Conservation (phyloP, 2,888 invertebrate genomes). For the Rhagium mordax region DNA sequence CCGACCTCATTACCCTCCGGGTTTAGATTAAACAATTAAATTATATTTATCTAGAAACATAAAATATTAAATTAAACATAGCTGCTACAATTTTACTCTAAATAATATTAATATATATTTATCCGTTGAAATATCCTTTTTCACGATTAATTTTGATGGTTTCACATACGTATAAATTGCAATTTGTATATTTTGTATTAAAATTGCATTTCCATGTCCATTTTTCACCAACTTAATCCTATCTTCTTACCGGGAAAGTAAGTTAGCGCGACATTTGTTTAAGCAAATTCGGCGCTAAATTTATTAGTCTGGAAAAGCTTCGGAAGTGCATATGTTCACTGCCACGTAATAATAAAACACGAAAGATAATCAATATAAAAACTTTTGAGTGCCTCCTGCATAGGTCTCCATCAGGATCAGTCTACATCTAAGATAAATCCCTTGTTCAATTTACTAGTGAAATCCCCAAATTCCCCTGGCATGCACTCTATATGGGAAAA, state of each 20-base stretch:
- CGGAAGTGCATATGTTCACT: slow-evolving; percentile 11
- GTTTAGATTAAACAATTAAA: no score
- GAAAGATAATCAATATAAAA: slow-evolving; percentile 36
- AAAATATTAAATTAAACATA: no score
- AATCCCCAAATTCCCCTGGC: slow-evolving; percentile 64
- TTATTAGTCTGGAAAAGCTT: slow-evolving; percentile 22
- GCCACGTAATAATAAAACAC: slow-evolving; percentile 29
- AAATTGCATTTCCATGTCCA: no score
- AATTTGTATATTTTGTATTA: no score
- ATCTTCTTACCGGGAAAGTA: background rate
- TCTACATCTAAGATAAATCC: slow-evolving; percentile 61
- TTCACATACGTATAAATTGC: no score
- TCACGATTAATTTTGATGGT: no score
- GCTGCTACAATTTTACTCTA: no score
- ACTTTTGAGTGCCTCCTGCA: slow-evolving; percentile 47
- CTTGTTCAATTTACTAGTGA: slow-evolving; percentile 66
- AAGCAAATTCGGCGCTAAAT: slow-evolving; percentile 4
- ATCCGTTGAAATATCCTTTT: no score
- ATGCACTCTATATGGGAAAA: slow-evolving; percentile 58
- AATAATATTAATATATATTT: no score
- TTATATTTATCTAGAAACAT: no score
- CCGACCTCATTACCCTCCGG: no score
- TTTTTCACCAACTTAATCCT: no score
- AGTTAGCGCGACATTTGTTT: background rate
- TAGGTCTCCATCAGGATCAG: slow-evolving; percentile 59